Conservation (phyloP, 2,888 invertebrate species). For the Teleogryllus oceanicus region DNA sequence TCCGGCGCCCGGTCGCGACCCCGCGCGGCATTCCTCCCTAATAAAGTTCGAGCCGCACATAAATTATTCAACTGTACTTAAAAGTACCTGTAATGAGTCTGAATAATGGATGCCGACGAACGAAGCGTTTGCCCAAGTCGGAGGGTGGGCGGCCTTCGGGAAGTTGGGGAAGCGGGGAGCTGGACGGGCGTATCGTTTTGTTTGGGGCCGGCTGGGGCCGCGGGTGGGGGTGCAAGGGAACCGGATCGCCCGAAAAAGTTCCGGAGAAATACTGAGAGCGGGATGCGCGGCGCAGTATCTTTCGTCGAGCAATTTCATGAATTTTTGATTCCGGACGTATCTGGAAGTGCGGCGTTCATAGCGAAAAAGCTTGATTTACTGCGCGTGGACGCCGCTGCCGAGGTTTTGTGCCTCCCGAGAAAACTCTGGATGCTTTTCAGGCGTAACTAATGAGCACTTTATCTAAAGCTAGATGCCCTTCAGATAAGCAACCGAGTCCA, state of each 20-base stretch:
- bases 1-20: background rate
- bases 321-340: background rate
- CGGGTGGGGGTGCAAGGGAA: too few relatives aligned
- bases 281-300: background rate
- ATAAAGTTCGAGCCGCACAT: constrained; percentile 1
- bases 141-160: too few relatives aligned
- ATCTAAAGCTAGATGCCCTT: too few relatives aligned
- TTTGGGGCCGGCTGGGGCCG: too few relatives aligned
- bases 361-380: background rate
- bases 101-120: background rate
- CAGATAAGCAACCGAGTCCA: too few relatives aligned
- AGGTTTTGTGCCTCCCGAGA: background rate
- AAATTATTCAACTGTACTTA: background rate
- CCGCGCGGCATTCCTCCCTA: background rate
- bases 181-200: too few relatives aligned
- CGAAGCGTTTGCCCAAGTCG: background rate
- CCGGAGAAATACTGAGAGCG: too few relatives aligned
- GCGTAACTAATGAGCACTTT: too few relatives aligned
- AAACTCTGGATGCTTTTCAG: too few relatives aligned
- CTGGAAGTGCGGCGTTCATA: too few relatives aligned
- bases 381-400: background rate
- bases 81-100: constrained; percentile 1
- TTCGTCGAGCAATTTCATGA: constrained; percentile 6
- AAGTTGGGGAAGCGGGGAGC: too few relatives aligned
- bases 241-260: too few relatives aligned